A percentile compares a stretch with the other conserved stretches of the same genome.
Conservation (phyloP, 2,888 invertebrate species). For the Galeopsomyia nigrocyanea region DNA sequence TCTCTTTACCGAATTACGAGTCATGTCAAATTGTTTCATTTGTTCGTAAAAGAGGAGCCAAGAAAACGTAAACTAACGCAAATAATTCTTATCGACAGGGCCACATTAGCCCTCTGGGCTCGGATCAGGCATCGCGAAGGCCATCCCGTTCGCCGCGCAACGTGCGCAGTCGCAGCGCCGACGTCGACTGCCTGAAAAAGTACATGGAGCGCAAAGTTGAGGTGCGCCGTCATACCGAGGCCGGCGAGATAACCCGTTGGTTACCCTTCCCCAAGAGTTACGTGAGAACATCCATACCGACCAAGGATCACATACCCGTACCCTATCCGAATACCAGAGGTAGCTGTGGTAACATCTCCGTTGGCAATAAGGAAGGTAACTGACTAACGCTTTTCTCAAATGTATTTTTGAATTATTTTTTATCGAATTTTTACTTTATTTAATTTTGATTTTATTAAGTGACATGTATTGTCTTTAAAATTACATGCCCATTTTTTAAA, state of each 20-base stretch:
- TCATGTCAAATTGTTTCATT: too few relatives aligned
- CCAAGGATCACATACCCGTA: conserved; percentile 30
- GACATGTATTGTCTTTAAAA: too few relatives aligned
- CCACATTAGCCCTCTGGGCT: conserved; percentile 53
- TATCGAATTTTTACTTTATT: conserved; percentile 3
- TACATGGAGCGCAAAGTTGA: conserved; percentile 61
- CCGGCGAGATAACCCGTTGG: conserved; percentile 53
- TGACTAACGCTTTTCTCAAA: neutral
- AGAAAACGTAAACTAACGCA: too few relatives aligned
- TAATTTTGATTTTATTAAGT: neutral
- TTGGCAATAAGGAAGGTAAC: conserved; percentile 22
- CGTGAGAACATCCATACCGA: conserved; percentile 34
- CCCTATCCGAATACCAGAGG: conserved; percentile 17
- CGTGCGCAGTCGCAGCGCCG: conserved; percentile 62
- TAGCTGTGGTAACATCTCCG: conserved; percentile 6
- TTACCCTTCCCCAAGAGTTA: conserved; percentile 49
- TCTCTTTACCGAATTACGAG: too few relatives aligned
- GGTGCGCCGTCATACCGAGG: conserved; percentile 60
- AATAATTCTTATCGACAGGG: conserved; percentile 49
- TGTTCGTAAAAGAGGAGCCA: too few relatives aligned
- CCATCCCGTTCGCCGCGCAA: conserved; percentile 61
- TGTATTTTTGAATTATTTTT: neutral
- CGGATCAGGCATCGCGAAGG: conserved; percentile 59
- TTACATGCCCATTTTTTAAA: too few relatives aligned
- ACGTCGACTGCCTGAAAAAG: conserved; percentile 61